These are phyloP conservation scores for Cantharis flavilabris DNA, from an alignment of 2,888 invertebrate species.

Conservation along the genomic window DNA sequence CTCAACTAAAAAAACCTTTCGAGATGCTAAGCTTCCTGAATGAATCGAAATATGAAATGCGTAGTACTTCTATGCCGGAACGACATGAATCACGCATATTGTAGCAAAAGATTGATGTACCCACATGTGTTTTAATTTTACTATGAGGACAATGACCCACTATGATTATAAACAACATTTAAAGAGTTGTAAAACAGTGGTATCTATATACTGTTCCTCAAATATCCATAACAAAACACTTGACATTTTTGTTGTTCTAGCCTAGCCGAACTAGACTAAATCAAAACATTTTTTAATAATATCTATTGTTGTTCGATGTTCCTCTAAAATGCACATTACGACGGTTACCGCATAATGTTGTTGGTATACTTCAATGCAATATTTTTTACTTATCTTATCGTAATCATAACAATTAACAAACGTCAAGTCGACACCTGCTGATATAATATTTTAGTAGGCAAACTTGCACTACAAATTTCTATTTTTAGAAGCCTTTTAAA, in stretches of 20 bases:
- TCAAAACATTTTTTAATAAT: no score
- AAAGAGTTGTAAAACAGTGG: not conserved
- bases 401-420: not conserved
- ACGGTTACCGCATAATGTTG: not conserved
- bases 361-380: not conserved
- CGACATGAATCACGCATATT: not conserved
- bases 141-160: conserved; percentile 9
- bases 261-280: not conserved
- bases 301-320: no score
- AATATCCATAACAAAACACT: not conserved
- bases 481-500: no score
- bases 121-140: conserved; percentile 15
- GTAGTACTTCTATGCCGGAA: not conserved
- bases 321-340: not conserved
- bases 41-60: not conserved
- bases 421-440: not conserved
- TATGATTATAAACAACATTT: conserved; percentile 3
- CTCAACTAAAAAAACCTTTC: not conserved
- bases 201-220: not conserved
- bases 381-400: not conserved
- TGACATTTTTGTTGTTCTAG: not conserved
- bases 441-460: no score
- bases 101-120: not conserved
- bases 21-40: not conserved
- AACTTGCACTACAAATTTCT: no score